These are phyloP conservation scores for Sinocyclocheilus maitianheensis DNA, from an alignment of 2,113 vertebrate species.

Conservation along the genomic window DNA sequence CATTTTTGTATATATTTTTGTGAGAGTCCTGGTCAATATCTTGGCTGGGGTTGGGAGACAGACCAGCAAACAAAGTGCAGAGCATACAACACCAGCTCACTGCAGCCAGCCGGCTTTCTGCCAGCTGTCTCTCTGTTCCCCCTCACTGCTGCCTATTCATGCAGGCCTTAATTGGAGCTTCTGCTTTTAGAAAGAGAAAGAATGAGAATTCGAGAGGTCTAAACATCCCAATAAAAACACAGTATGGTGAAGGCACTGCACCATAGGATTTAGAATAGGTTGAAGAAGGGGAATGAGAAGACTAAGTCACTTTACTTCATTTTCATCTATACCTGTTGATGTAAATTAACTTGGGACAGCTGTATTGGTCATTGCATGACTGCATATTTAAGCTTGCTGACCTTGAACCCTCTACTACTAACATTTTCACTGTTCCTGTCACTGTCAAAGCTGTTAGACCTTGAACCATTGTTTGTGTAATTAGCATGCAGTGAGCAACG, in stretches of 20 bases:
- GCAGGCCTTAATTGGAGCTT: constrained; percentile 46
- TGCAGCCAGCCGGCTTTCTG: constrained; percentile 16
- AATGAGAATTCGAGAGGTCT: neutral
- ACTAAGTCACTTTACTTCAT: neutral
- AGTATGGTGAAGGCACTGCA: neutral
- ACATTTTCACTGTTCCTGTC: neutral
- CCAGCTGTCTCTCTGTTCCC: constrained; percentile 12
- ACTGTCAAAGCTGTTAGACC: neutral
- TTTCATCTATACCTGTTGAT: neutral
- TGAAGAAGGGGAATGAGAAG: neutral
- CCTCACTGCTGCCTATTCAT: constrained; percentile 28
- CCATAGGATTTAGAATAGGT: neutral
- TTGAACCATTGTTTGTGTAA: neutral
- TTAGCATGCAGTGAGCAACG: neutral
- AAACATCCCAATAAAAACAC: constrained; percentile 18
- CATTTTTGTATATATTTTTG: constrained; percentile 8
- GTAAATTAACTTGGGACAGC: neutral
- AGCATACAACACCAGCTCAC: constrained; percentile 23
- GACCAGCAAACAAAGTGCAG: constrained; percentile 46
- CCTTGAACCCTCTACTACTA: neutral
- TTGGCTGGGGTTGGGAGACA: constrained; percentile 27
- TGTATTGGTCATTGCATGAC: neutral
- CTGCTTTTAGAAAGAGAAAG: constrained; percentile 20
- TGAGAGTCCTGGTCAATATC: constrained; percentile 18
- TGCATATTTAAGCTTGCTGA: neutral